Base-by-base conservation (phyloP, 2,797 vertebrate species). In the Myripristis murdjan region DNA sequence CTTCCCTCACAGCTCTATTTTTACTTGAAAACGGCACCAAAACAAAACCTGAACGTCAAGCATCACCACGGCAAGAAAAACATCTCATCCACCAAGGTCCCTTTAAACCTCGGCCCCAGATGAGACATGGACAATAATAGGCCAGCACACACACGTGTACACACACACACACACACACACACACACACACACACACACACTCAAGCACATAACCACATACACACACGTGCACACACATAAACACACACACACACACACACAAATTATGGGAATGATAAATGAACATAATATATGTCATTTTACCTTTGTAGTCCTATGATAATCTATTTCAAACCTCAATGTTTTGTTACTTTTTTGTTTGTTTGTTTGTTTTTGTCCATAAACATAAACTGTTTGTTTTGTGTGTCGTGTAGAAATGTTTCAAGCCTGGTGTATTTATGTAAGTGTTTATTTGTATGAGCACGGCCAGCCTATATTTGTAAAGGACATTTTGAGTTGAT, bases 11-110 rank as follows among this genome's bases (percentile, higher is more conserved):
- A 95, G 95, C 79, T 94, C 62, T 28, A 95, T 81, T 95, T 95
- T 86, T 94, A 95, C 89, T 88, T 95, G 90, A 95, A 95, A 93
- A 61, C 82, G 26, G 92, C 92, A 51, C 91, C 93, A 67, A 95
- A 95, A 89, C 93, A 89, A 39, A 85, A 89, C 83, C 83, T 86
- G 75, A 95, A 93, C 82, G 66, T 23, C 31, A 95, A 90, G 83
- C 87, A 64, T 12, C 92, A 93, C 81, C 82, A 89, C 52, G 83
- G 90, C 79, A 95, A 92, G 87, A 95, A 88, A 83, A 87, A 84
- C 81, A 75, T 87, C 37, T 85, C 86, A 0, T 86, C 91, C 22
- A 71, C 79, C 52, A 95, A 94, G 84, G 63, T 81, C 55, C 81
- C 89, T 20, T 71, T 91, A 35, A 95, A 95, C 70, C 92, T 92